Evolutionary conservation across 2,113 vertebrate genomes (phyloP).

Genomic region (Scytalopus superciliaris): DNA sequence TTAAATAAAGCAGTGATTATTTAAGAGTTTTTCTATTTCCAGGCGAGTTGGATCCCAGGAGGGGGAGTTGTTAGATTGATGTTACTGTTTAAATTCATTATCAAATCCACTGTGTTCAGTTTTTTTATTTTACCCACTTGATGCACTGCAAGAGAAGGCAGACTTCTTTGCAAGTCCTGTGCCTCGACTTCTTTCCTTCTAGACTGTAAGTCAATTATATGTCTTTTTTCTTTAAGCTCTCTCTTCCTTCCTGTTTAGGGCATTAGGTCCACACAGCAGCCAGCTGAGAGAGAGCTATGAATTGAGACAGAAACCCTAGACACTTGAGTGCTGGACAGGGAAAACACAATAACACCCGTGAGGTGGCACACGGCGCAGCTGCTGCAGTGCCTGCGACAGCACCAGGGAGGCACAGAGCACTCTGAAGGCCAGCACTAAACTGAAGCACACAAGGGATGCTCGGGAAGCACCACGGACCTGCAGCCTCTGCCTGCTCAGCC

Average conservation of each 20-base stretch:
- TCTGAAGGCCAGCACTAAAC: background rate
- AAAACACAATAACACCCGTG: fast-evolving
- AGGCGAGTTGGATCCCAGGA: background rate
- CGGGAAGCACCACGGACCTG: fast-evolving
- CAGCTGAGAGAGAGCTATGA: background rate
- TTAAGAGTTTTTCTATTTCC: background rate
- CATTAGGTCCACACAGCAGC: background rate
- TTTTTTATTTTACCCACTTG: background rate
- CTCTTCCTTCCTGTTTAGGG: background rate
- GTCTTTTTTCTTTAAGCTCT: background rate
- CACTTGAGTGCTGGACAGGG: background rate
- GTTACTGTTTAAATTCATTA: background rate
- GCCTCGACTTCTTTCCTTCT: background rate
- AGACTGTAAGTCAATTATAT: background rate
- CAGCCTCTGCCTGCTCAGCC: background rate
- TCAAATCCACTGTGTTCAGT: background rate
- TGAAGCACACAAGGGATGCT: background rate
- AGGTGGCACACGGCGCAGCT: fast-evolving
- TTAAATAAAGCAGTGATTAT: background rate
- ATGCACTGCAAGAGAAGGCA: background rate
- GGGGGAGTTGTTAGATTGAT: background rate
- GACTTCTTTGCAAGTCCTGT: background rate
- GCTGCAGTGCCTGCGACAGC: background rate
- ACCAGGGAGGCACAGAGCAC: background rate
- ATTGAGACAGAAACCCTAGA: background rate